phyloP scores from a whole-genome alignment of 2,888 invertebrate genomes.

The Cyclophora punctaria region DNA sequence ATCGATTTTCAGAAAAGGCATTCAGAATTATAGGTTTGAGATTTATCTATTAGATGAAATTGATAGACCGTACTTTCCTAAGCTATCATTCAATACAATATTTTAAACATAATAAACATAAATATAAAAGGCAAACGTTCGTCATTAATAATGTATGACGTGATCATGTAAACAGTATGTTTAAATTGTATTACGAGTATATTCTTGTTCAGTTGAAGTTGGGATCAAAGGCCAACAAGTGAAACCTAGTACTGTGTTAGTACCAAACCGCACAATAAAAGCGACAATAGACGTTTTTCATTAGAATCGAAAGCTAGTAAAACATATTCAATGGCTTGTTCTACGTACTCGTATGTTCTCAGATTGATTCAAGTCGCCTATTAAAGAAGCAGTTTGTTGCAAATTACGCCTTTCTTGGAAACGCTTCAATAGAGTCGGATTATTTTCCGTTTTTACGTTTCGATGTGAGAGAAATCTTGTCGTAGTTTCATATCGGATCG shows the following conservation, averaged over 20 bases:
- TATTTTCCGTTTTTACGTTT: slow-evolving; percentile 51
- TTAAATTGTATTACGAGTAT: neutral
- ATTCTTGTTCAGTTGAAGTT: slow-evolving; percentile 1
- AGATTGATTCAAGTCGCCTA: slow-evolving; percentile 39
- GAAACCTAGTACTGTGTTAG: slow-evolving; percentile 32
- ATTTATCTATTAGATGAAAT: no score
- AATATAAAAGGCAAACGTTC: no score
- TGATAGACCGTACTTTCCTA: no score
- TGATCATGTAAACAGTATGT: no score
- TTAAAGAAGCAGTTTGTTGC: slow-evolving; percentile 35
- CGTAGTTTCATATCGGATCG: slow-evolving; percentile 16
- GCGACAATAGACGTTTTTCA: slow-evolving; percentile 41
- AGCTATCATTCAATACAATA: no score
- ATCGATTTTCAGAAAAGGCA: no score
- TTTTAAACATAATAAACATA: no score
- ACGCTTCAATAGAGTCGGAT: slow-evolving; percentile 53
- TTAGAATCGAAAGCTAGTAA: slow-evolving; percentile 51
- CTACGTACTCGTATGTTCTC: slow-evolving; percentile 37
- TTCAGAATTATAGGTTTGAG: no score
- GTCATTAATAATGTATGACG: no score
- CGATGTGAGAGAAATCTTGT: slow-evolving; percentile 36
- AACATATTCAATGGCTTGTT: slow-evolving; percentile 46
- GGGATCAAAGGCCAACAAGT: slow-evolving; percentile 37
- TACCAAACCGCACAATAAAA: slow-evolving; percentile 32
- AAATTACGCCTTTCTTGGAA: slow-evolving; percentile 47